phyloP scores from a whole-genome alignment of 2,113 vertebrate genomes.

The Fulmarus glacialis region DNA sequence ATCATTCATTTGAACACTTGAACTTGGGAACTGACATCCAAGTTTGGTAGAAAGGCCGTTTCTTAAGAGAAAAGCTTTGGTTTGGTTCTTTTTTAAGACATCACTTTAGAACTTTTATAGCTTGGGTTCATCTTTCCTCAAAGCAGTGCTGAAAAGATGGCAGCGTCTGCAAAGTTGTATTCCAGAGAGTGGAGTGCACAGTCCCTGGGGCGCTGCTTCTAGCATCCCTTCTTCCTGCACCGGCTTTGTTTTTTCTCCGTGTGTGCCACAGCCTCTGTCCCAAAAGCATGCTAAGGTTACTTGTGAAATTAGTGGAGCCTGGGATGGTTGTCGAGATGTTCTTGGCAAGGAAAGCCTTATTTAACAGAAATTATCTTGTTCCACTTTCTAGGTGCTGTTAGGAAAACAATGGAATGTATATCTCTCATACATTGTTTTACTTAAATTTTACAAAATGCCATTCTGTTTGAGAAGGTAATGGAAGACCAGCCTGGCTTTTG shows the following conservation, averaged over 20 bases:
- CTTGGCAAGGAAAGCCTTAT: neutral
- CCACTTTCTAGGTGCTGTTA: neutral
- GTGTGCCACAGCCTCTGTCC: neutral
- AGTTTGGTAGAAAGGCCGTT: neutral
- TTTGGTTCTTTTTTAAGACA: neutral
- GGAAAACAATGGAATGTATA: neutral
- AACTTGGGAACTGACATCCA: neutral
- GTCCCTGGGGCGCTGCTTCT: neutral
- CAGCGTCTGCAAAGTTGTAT: neutral
- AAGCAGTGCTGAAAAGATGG: neutral
- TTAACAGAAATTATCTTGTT: neutral
- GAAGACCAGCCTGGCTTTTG: neutral
- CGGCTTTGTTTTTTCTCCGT: neutral
- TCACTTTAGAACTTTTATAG: neutral
- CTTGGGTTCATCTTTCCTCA: neutral
- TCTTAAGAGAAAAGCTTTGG: neutral
- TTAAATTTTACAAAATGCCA: neutral
- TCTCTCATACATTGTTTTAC: neutral
- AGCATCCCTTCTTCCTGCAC: neutral
- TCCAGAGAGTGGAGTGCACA: neutral
- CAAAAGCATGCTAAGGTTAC: neutral
- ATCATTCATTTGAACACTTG: neutral
- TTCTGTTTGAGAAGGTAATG: neutral
- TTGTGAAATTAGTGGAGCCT: neutral
- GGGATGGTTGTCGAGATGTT: neutral